Percentiles rank a stretch among this genome's conserved stretches.
These are phyloP conservation scores for Pseudoips prasinana DNA, from an alignment of 2,888 invertebrate genomes.

Conservation along the genomic window DNA sequence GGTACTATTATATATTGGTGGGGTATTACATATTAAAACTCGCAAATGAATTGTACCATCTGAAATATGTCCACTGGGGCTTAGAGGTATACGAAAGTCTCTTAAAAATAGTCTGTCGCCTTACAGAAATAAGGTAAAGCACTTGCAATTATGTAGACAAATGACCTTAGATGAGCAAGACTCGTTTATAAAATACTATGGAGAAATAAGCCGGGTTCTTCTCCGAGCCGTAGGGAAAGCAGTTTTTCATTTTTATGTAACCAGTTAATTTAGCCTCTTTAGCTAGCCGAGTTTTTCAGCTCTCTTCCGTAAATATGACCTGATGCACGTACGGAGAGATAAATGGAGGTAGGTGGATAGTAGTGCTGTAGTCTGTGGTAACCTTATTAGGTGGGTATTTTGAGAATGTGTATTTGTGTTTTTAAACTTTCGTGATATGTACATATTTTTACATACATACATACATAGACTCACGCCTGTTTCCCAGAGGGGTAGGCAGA, in stretches of 20 bases:
- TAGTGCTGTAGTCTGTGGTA: too few species aligned
- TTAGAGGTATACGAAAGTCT: too few species aligned
- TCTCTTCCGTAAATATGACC: slow-evolving; percentile 12
- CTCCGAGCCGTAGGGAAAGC: slow-evolving; percentile 8
- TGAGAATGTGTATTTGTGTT: too few species aligned
- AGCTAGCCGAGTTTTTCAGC: slow-evolving; percentile 6
- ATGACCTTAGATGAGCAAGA: slow-evolving; percentile 41
- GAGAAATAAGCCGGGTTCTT: slow-evolving; percentile 23
- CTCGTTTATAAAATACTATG: slow-evolving; percentile 36
- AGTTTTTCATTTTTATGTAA: slow-evolving; percentile 35
- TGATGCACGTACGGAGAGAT: slow-evolving; percentile 10
- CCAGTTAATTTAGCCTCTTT: slow-evolving; percentile 29
- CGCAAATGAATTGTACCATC: slow-evolving; percentile 9
- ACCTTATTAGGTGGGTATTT: too few species aligned
- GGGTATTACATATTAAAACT: too few species aligned
- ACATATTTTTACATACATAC: too few species aligned
- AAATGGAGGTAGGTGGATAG: slow-evolving; percentile 7
- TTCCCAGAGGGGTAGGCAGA: too few species aligned
- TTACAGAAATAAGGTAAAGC: too few species aligned
- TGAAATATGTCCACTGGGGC: slow-evolving; percentile 20
- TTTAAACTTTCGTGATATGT: too few species aligned
- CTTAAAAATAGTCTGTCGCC: too few species aligned
- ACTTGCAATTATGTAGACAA: slow-evolving; percentile 50
- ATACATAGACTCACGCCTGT: too few species aligned
- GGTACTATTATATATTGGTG: too few species aligned